Conservation (phyloP, 1,140 invertebrate species). For the Anoplophora glabripennis region DNA sequence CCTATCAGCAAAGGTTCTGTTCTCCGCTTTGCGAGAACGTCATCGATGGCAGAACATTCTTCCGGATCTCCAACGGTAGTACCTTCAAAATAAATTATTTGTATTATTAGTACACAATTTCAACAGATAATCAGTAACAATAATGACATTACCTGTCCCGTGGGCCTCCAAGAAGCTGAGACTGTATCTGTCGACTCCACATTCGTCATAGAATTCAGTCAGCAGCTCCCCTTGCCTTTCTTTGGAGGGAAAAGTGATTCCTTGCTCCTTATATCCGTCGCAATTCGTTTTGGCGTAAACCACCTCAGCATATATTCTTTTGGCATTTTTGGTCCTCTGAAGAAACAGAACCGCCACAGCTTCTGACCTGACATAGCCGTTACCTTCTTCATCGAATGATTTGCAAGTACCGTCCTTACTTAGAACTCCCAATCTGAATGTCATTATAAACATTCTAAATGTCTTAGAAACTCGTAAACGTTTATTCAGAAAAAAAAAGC, state of each 20-base stretch:
- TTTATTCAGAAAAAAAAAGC: too few relatives aligned
- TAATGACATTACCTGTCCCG: constrained; percentile 65
- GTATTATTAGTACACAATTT: too few relatives aligned
- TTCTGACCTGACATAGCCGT: constrained; percentile 75
- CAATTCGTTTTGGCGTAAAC: constrained; percentile 69
- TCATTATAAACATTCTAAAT: background rate
- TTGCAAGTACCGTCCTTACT: constrained; percentile 83
- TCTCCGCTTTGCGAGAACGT: constrained; percentile 71
- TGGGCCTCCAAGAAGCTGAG: constrained; percentile 89
- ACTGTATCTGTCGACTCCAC: constrained; percentile 65
- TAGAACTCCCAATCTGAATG: constrained; percentile 75
- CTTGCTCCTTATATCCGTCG: constrained; percentile 71
- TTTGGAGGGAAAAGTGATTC: constrained; percentile 89
- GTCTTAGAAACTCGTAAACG: too few relatives aligned
- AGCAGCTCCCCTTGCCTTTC: constrained; percentile 76
- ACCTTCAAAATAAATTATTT: constrained; percentile 44
- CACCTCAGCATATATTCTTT: constrained; percentile 63
- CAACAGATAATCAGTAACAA: too few relatives aligned
- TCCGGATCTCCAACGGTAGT: constrained; percentile 82
- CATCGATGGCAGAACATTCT: constrained; percentile 82
- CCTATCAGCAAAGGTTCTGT: constrained; percentile 75
- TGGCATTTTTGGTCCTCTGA: constrained; percentile 77
- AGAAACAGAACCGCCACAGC: constrained; percentile 74
- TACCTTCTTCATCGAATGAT: constrained; percentile 80
- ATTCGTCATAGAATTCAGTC: constrained; percentile 83